Percentiles rank a stretch among this genome's conserved stretches.
phyloP scores from a whole-genome alignment of 2,888 invertebrate genomes.

The Pollenia griseotomentosa region DNA sequence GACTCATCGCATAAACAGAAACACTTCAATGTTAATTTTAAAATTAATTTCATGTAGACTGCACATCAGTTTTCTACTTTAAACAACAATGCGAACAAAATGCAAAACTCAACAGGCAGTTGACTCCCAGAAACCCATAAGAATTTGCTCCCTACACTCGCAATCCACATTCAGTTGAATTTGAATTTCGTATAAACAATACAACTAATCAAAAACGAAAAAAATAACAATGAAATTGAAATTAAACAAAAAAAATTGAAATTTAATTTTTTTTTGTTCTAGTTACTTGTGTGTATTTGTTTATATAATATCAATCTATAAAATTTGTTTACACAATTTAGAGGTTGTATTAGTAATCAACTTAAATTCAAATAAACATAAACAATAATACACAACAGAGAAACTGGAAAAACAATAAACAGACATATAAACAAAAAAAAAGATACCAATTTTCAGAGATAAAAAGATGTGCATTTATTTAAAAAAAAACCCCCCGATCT shows the following conservation, averaged over 20 bases:
- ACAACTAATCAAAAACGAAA: conserved; percentile 26
- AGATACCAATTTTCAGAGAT: background rate
- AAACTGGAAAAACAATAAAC: conserved; percentile 21
- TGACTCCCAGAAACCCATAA: background rate
- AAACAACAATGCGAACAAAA: conserved; percentile 18
- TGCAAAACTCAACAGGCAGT: background rate
- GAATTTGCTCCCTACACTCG: background rate
- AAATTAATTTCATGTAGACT: conserved; percentile 22
- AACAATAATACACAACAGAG: conserved; percentile 28
- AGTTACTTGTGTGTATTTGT: background rate
- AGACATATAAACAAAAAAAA: background rate
- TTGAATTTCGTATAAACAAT: conserved; percentile 42
- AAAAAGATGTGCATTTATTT: background rate
- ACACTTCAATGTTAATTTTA: conserved; percentile 3
- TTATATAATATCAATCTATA: conserved; percentile 31
- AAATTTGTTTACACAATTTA: conserved; percentile 57
- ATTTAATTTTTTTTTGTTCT: conserved; percentile 4
- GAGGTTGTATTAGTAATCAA: conserved; percentile 53
- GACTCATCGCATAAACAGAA: conserved; percentile 33
- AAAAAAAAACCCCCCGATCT: too few relatives aligned
- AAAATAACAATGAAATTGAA: conserved; percentile 18
- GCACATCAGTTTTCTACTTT: conserved; percentile 30
- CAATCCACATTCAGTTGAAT: background rate
- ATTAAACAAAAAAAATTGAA: conserved; percentile 15
- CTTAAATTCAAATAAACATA: conserved; percentile 45